phyloP scores from a whole-genome alignment of 2,888 invertebrate species.

The Drosophila tanythrix region DNA sequence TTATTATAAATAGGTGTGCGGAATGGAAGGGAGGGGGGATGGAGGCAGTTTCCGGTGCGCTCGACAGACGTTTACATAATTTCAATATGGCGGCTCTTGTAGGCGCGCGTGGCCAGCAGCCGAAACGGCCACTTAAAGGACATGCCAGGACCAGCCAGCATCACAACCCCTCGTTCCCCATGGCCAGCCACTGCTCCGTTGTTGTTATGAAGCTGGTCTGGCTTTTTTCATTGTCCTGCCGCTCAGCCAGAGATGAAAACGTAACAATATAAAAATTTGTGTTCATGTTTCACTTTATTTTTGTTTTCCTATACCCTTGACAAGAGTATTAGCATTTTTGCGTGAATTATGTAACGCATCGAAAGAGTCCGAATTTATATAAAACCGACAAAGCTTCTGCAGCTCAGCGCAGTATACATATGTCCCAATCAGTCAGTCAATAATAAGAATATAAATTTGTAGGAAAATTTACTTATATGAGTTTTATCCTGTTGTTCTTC shows the following conservation, averaged over 20 bases:
- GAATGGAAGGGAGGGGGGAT: neutral
- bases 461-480: too few species aligned
- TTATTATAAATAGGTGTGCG: conserved; percentile 33
- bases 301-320: neutral
- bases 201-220: conserved; percentile 19
- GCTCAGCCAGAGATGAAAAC: conserved; percentile 54
- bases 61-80: conserved; percentile 69
- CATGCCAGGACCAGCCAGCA: conserved; percentile 38
- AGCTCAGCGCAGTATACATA: neutral
- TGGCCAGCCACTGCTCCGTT: neutral
- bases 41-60: conserved; percentile 53
- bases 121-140: conserved; percentile 68
- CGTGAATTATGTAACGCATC: neutral
- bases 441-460: too few species aligned
- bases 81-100: conserved; percentile 69
- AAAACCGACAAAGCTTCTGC: neutral
- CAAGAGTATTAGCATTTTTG: neutral
- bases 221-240: conserved; percentile 47
- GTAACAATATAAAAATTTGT: conserved; percentile 73
- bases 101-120: conserved; percentile 65
- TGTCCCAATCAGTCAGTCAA: neutral
- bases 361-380: neutral
- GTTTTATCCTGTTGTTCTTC: neutral
- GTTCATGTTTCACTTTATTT: conserved; percentile 67
- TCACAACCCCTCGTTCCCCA: neutral